Evolutionary conservation across 1,140 invertebrate species (phyloP), one percentile per base, ranked within the genome.

Genomic region (Potamilus streckersoni): DNA sequence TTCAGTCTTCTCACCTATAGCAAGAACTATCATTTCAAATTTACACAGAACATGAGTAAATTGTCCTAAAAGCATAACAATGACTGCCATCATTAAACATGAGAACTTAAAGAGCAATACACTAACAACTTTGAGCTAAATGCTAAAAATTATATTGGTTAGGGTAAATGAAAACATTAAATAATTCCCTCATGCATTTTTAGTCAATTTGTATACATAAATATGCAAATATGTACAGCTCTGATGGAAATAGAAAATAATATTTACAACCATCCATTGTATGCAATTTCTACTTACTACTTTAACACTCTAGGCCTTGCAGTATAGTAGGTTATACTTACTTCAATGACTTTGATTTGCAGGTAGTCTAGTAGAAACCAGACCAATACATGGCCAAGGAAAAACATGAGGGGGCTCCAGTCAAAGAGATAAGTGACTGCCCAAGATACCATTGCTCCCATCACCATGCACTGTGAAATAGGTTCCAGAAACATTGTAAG

Each of bases 341-440:
- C 94, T 92, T 96, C 94, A 72, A 99, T 94, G 66, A 96, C 93
- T 71, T 93, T 94, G 76, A 99, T 92, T 74, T 99, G 92, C 84
- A 96, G 92, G 94, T 96, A 99, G 90, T 99, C 98, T 67, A 96
- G 94, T 74, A 98, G 92, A 88, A 98, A 97, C 98, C 98, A 99
- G 82, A 95, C 92, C 62, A 98, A 92, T 80, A 97, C 93, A 91
- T 99, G 98, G 82, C 97, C 93, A 73, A 98, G 90, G 89, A 97
- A 97, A 90, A 98, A 97, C 59, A 95, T 94, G 64, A 97, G 89
- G 0, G 96, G 94, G 89, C 98, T 96, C 91, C 95, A 95, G 69
- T 93, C 93, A 83, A 98, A 95, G 0, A 99, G 91, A 72, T 95
- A 91, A 62, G 83, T 85, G 90, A 93, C 79, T 12, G 94, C 31